phyloP scores from a whole-genome alignment of 2,113 vertebrate species.

The Onychorhynchus coronatus region DNA sequence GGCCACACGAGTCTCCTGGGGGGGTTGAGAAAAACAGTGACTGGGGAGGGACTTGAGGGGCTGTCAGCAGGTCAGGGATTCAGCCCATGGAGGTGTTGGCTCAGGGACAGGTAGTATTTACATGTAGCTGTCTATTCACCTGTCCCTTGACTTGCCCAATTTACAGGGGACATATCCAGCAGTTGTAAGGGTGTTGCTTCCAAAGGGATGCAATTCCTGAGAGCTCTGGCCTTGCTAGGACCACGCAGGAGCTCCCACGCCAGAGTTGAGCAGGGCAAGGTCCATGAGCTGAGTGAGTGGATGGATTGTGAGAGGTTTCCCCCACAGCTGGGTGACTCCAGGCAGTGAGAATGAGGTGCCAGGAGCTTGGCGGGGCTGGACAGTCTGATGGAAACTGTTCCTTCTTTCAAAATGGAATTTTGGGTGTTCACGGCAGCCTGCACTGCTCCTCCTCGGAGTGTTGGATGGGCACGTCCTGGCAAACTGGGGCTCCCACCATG shows the following conservation, averaged over 20 bases:
- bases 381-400: neutral
- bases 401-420: neutral
- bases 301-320: neutral
- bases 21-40: neutral
- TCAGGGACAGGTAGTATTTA: neutral
- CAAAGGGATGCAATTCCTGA: neutral
- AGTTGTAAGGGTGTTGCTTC: too few species aligned
- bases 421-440: neutral
- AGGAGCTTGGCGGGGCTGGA: neutral
- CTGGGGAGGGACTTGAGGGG: neutral
- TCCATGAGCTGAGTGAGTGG: accelerated
- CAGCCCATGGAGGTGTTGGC: neutral
- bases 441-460: neutral
- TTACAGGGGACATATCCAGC: neutral
- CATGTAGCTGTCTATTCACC: neutral
- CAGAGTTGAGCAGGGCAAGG: accelerated
- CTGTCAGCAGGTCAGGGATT: neutral
- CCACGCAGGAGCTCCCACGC: neutral
- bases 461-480: neutral
- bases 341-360: neutral
- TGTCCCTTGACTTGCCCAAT: neutral
- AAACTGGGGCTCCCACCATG: neutral
- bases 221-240: neutral
- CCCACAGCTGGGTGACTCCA: neutral
- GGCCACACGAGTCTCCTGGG: accelerated